Percentiles rank a stretch among this genome's conserved stretches.
These are phyloP conservation scores for Glaucomys volans DNA, from an alignment of 2,113 vertebrate species.

Conservation along the genomic window DNA sequence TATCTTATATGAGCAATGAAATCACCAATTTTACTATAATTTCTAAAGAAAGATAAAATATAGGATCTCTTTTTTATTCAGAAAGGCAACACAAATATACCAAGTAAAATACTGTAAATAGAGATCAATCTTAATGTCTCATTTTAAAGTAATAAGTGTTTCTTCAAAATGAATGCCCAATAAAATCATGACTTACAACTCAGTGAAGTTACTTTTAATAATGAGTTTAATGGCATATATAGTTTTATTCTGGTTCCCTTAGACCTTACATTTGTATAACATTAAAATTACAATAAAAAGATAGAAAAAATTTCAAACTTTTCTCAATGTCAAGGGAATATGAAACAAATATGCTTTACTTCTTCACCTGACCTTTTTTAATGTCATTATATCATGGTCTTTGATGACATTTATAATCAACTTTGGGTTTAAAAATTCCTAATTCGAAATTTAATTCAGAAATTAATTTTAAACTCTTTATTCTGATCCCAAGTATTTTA, in stretches of 20 bases:
- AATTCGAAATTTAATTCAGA: conserved; percentile 46
- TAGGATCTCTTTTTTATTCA: not conserved
- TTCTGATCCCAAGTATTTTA: conserved; percentile 24
- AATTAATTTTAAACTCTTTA: not conserved
- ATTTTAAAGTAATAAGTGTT: conserved; percentile 32
- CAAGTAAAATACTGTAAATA: not conserved
- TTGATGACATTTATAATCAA: conserved; percentile 17
- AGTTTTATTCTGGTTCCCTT: conserved; percentile 6
- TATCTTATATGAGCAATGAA: not conserved
- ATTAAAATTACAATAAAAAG: not conserved
- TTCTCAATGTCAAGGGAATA: not conserved
- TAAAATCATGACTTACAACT: not conserved
- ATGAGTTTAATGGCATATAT: not conserved
- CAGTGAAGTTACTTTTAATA: conserved; percentile 8
- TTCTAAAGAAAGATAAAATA: conserved; percentile 46
- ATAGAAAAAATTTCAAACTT: not conserved
- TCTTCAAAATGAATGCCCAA: conserved; percentile 53
- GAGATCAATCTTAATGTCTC: not conserved
- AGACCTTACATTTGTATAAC: not conserved
- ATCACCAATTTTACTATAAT: not conserved
- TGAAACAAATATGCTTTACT: not conserved
- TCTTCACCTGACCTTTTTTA: not conserved
- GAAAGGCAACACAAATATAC: not conserved
- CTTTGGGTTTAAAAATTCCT: not conserved
- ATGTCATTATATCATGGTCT: not conserved